A percentile compares a stretch with the other conserved stretches of the same genome.
Conservation (phyloP, 2,797 vertebrate genomes). For the Onychomys leucogaster region DNA sequence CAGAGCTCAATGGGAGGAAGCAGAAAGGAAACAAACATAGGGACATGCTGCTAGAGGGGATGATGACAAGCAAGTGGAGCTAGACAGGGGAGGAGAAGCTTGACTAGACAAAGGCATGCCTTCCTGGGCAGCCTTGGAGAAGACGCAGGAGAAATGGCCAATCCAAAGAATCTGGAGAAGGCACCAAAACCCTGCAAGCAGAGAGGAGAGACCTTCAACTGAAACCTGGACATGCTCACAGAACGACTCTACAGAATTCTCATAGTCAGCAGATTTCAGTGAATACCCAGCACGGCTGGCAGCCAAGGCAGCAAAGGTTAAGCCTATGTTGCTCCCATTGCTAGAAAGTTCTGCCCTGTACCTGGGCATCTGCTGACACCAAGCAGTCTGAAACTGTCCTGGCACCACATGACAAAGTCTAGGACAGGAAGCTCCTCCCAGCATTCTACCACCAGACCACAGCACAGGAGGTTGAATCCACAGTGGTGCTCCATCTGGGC, state of each 20-base stretch:
- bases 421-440: neutral
- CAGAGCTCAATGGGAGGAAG: neutral
- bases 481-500: neutral
- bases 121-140: no score
- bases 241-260: fast-evolving
- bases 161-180: neutral
- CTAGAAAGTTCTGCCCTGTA: neutral
- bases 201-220: neutral
- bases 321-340: neutral
- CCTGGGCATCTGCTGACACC: neutral
- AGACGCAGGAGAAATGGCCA: neutral
- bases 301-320: neutral
- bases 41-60: neutral
- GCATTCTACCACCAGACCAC: neutral
- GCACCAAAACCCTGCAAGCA: neutral
- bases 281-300: neutral
- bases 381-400: neutral
- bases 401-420: neutral
- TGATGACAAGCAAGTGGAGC: neutral
- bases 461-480: neutral
- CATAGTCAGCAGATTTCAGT: neutral
- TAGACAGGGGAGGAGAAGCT: neutral
- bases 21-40: neutral
- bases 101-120: neutral
- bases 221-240: neutral